phyloP scores from a whole-genome alignment of 2,888 invertebrate species.

The Oscheius sp. region DNA sequence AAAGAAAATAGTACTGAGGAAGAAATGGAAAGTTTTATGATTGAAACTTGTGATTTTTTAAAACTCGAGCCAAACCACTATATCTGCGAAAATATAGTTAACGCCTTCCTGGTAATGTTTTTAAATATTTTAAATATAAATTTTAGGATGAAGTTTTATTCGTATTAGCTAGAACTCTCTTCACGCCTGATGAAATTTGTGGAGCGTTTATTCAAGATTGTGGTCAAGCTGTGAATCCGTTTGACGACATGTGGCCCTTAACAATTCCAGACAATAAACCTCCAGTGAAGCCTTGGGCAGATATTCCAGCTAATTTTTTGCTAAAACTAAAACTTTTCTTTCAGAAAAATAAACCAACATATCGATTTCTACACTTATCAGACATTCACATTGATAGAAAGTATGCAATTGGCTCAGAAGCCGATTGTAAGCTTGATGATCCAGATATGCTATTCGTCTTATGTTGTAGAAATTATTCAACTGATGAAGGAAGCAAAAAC shows the following conservation, averaged over 20 bases:
- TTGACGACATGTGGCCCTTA: slow-evolving; percentile 56
- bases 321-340: neutral
- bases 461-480: slow-evolving; percentile 58
- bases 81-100: no score
- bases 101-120: no score
- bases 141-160: slow-evolving; percentile 32
- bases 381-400: slow-evolving; percentile 95
- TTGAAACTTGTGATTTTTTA: slow-evolving; percentile 45
- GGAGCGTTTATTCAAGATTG: slow-evolving; percentile 55
- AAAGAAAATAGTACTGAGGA: slow-evolving; percentile 46
- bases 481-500: neutral
- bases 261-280: slow-evolving; percentile 58
- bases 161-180: slow-evolving; percentile 48
- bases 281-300: slow-evolving; percentile 56
- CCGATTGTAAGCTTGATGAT: slow-evolving; percentile 29
- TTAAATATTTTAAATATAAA: slow-evolving; percentile 35
- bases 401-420: slow-evolving; percentile 74
- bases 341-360: slow-evolving; percentile 37
- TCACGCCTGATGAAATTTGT: slow-evolving; percentile 57
- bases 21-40: slow-evolving; percentile 47
- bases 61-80: slow-evolving; percentile 51
- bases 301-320: slow-evolving; percentile 38
- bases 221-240: slow-evolving; percentile 50
- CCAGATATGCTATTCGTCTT: slow-evolving; percentile 37
- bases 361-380: slow-evolving; percentile 83